Evolutionary conservation across 2,888 invertebrate genomes (phyloP), one percentile per base, ranked within the genome.

Genomic region (Polydesmus complanatus): DNA sequence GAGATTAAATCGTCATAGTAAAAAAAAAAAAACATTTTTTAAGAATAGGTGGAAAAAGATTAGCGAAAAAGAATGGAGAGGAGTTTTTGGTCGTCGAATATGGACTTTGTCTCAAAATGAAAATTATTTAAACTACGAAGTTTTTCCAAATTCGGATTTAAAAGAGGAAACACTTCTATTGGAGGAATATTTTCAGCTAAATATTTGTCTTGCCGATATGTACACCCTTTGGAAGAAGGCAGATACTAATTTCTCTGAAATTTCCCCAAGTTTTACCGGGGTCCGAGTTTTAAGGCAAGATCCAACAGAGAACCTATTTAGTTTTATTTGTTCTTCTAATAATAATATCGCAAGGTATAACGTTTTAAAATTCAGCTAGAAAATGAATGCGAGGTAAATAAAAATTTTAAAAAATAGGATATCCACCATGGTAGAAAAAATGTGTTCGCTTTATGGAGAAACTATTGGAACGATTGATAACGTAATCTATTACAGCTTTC

Each of bases 251-350:
- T 95, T 95, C 75, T 76, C 78, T 65, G 75, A 79, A 60, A 81
- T 85, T 8, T 80, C 84, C 1, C 48, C 63, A n/a, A 61, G 67
- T 19, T 87, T 86, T 68, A 80, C 81, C 69, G 94, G 94, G 0
- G 85, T 97, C n/a, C 80, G 97, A 68, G 88, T 97, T 70, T 76
- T 98, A 54, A 76, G 83, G 60, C 97, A 97, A 73, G 89, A 95
- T 68, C 85, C 92, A 0, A 80, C 88, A 0, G 97, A 98, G 74
- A 95, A 91, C 75, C 77, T 96, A 14, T 88, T 98, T 72, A 86
- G 92, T 11, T 97, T 97, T 72, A 94, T 97, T 68, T 97, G 96
- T 73, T 96, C 96, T 59, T 90, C 95, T 63, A 97, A 97, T 73
- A 98, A 98, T 75, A 86, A 97, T 71, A 95, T 97, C 67, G 79